Percentiles rank a stretch among this genome's conserved stretches.
These are phyloP conservation scores for Drosophila pruinosa DNA, from an alignment of 1,140 invertebrate genomes.

Conservation along the genomic window DNA sequence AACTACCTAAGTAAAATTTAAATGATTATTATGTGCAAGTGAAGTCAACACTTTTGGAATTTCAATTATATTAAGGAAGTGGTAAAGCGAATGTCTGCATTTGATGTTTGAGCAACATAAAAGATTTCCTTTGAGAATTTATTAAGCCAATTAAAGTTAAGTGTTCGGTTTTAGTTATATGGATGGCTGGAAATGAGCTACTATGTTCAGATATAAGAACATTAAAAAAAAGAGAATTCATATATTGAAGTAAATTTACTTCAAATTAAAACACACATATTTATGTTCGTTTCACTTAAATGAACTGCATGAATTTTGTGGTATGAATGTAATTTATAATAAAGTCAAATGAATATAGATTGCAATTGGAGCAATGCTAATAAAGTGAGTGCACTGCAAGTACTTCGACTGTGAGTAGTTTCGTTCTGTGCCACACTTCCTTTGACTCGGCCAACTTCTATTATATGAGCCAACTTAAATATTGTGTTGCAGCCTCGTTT, in stretches of 20 bases:
- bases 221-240: too few species aligned
- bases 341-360: slow-evolving; percentile 43
- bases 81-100: background rate
- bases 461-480: slow-evolving; percentile 54
- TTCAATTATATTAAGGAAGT: background rate
- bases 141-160: too few species aligned
- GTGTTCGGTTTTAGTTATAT: too few species aligned
- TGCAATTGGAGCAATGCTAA: slow-evolving; percentile 7
- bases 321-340: slow-evolving; percentile 20
- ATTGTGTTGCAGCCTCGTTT: slow-evolving; percentile 30
- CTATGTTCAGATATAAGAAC: too few species aligned
- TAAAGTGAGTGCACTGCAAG: background rate
- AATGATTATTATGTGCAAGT: background rate
- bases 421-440: slow-evolving; percentile 3
- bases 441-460: slow-evolving; percentile 34
- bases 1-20: too few species aligned
- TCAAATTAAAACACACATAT: background rate
- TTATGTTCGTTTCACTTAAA: background rate
- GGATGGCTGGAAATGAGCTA: too few species aligned
- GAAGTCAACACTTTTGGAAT: background rate
- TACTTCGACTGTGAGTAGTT: slow-evolving; percentile 3
- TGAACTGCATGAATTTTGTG: background rate
- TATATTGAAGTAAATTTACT: too few species aligned
- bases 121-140: background rate
- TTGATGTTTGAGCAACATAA: background rate